Conservation (phyloP, 1,140 invertebrate genomes). For the Phortica variegata region DNA sequence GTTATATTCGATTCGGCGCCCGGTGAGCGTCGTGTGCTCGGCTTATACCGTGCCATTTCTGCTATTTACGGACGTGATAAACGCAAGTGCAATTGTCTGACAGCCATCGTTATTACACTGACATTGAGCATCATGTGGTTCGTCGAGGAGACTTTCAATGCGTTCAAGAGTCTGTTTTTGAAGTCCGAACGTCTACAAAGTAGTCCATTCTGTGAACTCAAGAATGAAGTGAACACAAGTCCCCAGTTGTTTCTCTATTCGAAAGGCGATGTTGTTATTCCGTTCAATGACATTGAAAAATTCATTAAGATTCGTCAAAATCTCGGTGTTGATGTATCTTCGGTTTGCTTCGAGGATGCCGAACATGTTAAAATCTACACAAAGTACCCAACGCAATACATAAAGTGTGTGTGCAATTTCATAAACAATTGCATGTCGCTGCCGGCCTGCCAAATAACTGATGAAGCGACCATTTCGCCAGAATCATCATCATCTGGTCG, state of each 20-base stretch:
- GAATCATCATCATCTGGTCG: no score
- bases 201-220: slow-evolving; percentile 59
- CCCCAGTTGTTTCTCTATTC: slow-evolving; percentile 78
- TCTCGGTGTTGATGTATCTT: slow-evolving; percentile 63
- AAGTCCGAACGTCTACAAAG: slow-evolving; percentile 44
- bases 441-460: slow-evolving; percentile 10
- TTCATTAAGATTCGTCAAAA: slow-evolving; percentile 63
- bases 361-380: slow-evolving; percentile 71
- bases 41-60: slow-evolving; percentile 63
- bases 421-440: slow-evolving; percentile 61
- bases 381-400: slow-evolving; percentile 65
- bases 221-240: slow-evolving; percentile 59
- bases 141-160: slow-evolving; percentile 59
- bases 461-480: not conserved
- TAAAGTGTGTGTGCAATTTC: slow-evolving; percentile 64
- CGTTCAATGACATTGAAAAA: slow-evolving; percentile 64
- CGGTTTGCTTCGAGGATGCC: slow-evolving; percentile 67
- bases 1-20: slow-evolving; percentile 77
- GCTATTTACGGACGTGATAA: slow-evolving; percentile 63
- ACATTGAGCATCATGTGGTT: slow-evolving; percentile 64
- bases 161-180: slow-evolving; percentile 47
- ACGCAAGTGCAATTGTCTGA: slow-evolving; percentile 59
- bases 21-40: slow-evolving; percentile 63
- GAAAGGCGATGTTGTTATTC: slow-evolving; percentile 66
- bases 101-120: slow-evolving; percentile 62